These are phyloP conservation scores for Cosmorhoe ocellata DNA, from an alignment of 2,888 invertebrate species.

Conservation along the genomic window DNA sequence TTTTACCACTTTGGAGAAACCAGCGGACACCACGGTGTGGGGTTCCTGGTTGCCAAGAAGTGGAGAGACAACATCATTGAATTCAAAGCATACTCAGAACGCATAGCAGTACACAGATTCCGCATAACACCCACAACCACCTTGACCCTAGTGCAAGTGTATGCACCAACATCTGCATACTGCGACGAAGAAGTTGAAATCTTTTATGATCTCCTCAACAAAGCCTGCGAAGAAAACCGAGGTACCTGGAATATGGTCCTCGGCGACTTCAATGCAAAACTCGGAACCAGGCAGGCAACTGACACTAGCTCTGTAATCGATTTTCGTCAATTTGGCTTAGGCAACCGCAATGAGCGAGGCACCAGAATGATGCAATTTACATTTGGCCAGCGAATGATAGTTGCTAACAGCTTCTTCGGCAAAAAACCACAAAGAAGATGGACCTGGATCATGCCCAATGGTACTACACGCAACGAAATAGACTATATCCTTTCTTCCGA, in stretches of 20 bases:
- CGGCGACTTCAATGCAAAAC: too few species aligned
- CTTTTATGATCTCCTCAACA: background rate
- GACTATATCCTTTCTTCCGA: too few species aligned
- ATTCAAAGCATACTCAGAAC: too few species aligned
- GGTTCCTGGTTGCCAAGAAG: slow-evolving; percentile 2
- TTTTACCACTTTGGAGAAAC: slow-evolving; percentile 8
- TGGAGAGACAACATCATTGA: too few species aligned
- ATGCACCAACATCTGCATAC: background rate
- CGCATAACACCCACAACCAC: background rate
- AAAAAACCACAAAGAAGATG: background rate
- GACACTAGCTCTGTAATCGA: too few species aligned
- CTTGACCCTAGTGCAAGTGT: background rate
- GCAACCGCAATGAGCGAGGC: too few species aligned
- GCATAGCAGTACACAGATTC: background rate
- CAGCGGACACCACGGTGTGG: background rate
- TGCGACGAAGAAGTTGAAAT: background rate
- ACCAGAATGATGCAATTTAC: too few species aligned
- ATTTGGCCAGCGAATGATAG: too few species aligned
- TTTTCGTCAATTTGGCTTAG: too few species aligned
- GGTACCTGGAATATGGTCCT: background rate
- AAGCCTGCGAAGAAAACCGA: background rate
- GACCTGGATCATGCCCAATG: background rate
- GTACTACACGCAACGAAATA: too few species aligned
- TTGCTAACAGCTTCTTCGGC: background rate
- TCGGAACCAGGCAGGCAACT: too few species aligned